Base-by-base conservation (phyloP, 2,888 invertebrate species). In the Oscheius myriophilus region DNA sequence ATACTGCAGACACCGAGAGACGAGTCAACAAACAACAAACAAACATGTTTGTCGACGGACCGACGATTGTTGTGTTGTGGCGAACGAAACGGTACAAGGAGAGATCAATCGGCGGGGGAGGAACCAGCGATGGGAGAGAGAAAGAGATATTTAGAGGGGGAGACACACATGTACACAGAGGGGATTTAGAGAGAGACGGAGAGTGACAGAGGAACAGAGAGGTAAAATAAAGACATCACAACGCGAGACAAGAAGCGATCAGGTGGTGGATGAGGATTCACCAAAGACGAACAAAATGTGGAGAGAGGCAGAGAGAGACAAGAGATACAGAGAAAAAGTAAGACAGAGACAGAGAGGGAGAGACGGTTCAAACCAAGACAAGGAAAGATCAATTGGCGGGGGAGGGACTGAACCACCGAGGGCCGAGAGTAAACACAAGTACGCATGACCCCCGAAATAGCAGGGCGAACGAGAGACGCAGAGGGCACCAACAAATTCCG, bases 401-500 rank as follows among this genome's bases (percentile, higher is more conserved):
- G 49, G 26, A 42, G 62, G n/a, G 57, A 42, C 53, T 52, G 49
- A 55, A 45, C n/a, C 46, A 54, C 18, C 42, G 55, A 46, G 23
- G 42, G 14, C 18, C 43, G 46, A 49, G 52, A 57, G 53, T 49
- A 64, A 70, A 66, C 65, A 70, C 57, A 69, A 65, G 52, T 69
- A 58, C 58, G 39, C 61, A 63, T 25, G 64, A 58, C 46, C 71
- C 67, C 25, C 12, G 43, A 53, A 26, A 53, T 11, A 55, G 26
- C 23, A 45, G 42, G 18, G 14, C 11, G 57, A 54, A 41, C 25
- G 21, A 49, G 62, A 26, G 43, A 62, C 57, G 51, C 46, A 53
- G 63, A 61, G 43, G 49, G 49, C 61, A 66, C 67, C 67, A 67
- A 67, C 55, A 62, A 67, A 67, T 51, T 51, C 53, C 52, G 64